Base-by-base conservation (phyloP, 2,113 vertebrate genomes). In the Sinocyclocheilus anshuiensis region DNA sequence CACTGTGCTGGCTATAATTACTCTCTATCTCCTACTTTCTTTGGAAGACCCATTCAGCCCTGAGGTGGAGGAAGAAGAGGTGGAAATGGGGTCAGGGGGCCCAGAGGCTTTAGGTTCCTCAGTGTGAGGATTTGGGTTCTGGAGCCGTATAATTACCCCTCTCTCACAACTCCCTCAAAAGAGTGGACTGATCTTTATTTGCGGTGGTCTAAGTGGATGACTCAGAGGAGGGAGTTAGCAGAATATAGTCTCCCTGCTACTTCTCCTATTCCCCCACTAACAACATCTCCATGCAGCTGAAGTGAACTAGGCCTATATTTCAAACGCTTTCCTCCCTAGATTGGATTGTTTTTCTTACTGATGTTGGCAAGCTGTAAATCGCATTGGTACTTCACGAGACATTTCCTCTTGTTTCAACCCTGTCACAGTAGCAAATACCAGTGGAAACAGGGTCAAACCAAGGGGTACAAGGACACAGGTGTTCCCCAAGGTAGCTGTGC, bases 381-480 rank as follows among this genome's bases (percentile, higher is more conserved):
- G 88, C 89, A 88, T 92, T 91, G 90, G 87, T 88, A 45, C 59
- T 92, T 92, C 90, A 83, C 15, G 2, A 12, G 45, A 3, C 45
- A 90, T 90, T 89, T 84, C 53, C 53, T 83, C 86, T 33, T 63
- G 81, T 86, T 69, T 84, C 16, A 24, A 88, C 10, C 26, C 89
- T 87, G 91, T 87, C 89, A 88, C 86, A 24, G 84, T 86, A 81
- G 91, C 77, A 90, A 92, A 93, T 93, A 79, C 87, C 87, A 39
- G 85, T 86, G 79, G 81, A 87, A 91, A 92, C 92, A 91, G 92
- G 91, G 86, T 48, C 85, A 87, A 91, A 87, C 88, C 0, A 88
- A 88, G 87, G 92, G 91, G 86, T 89, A 88, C 87, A 90, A 92
- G 92, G 93, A 94, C 93, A 92, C 93, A 93, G 93, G 92, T 94